Base-by-base conservation (phyloP, 2,888 invertebrate species). In the Rambutsinella grinnellia region DNA sequence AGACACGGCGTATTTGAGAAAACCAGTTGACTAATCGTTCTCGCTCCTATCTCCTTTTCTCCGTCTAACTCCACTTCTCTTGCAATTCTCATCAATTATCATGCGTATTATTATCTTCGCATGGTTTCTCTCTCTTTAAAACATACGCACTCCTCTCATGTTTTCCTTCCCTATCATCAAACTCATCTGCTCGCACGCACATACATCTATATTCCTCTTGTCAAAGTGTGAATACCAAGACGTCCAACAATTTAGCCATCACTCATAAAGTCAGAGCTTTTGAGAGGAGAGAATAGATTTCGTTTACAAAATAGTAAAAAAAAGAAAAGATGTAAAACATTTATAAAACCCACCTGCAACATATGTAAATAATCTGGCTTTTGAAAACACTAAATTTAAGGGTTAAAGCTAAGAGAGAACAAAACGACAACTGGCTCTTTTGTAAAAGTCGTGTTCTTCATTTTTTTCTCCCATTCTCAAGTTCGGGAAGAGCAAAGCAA, bases 161-260 rank as follows among this genome's bases (percentile, higher is more conserved):
- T 44, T 13, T 47, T 47, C 8, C 24, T 24, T 61, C 61, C 47
- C 61, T 61, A 46, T 61, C 61, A 46, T 61, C 61, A 61, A 23
- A 15, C 13, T 36, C 46, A 47, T 61, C 61, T 56, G 17, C 67
- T 57, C 60, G 60, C 60, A 68, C 58, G 60, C 68, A 68, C n/a
- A n/a, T n/a, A n/a, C n/a, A n/a, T n/a, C n/a, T n/a, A n/a, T n/a
- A n/a, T n/a, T 68, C 60, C 68, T 58, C 24, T 60, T 68, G 68
- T 68, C 68, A 68, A 68, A 68, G 68, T 68, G 68, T 68, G 68
- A 68, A 68, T 68, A 60, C 60, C 60, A n/a, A n/a, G n/a, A n/a
- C n/a, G n/a, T 58, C 44, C n/a, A 68, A 60, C 68, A 68, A 68
- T 68, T 68, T 60, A 60, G 68, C 68, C 60, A 68, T 68, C 68